phyloP scores from a whole-genome alignment of 2,888 invertebrate genomes.

The Epistrophe eligans region DNA sequence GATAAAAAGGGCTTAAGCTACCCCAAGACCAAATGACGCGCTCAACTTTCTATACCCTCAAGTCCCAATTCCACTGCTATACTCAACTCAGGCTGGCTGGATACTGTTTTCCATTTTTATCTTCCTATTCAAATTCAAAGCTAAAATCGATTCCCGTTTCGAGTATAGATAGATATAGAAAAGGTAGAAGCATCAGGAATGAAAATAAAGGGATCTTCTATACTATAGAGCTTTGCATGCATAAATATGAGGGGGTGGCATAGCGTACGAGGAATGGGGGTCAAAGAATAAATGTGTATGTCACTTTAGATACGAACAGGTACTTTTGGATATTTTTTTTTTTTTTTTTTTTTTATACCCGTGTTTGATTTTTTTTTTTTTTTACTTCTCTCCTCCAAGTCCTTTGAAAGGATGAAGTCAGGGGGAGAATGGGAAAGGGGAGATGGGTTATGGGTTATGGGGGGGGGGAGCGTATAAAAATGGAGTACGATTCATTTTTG shows the following conservation, averaged over 20 bases:
- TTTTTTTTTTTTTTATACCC: neutral
- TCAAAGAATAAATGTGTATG: conserved; percentile 32
- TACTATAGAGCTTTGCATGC: neutral
- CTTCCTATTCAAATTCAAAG: conserved; percentile 74
- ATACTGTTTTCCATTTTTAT: conserved; percentile 70
- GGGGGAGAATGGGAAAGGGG: neutral
- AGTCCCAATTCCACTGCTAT: conserved; percentile 38
- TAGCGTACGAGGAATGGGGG: neutral
- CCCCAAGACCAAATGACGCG: conserved; percentile 68
- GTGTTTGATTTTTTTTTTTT: neutral
- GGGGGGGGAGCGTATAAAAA: conserved; percentile 54
- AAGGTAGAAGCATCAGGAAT: conserved; percentile 35
- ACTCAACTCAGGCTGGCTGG: neutral
- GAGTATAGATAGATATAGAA: conserved; percentile 3
- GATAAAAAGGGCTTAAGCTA: conserved; percentile 63
- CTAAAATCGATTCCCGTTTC: conserved; percentile 69
- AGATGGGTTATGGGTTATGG: neutral
- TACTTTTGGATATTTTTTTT: conserved; percentile 59
- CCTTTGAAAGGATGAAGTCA: conserved; percentile 13
- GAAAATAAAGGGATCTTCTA: conserved; percentile 34
- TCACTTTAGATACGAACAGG: conserved; percentile 66
- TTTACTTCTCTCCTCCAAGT: conserved; percentile 11
- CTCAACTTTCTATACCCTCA: conserved; percentile 20
- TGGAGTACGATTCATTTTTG: conserved; percentile 74
- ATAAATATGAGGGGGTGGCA: conserved; percentile 45